phyloP scores from a whole-genome alignment of 1,140 invertebrate genomes.

The Gryllus bimaculatus region DNA sequence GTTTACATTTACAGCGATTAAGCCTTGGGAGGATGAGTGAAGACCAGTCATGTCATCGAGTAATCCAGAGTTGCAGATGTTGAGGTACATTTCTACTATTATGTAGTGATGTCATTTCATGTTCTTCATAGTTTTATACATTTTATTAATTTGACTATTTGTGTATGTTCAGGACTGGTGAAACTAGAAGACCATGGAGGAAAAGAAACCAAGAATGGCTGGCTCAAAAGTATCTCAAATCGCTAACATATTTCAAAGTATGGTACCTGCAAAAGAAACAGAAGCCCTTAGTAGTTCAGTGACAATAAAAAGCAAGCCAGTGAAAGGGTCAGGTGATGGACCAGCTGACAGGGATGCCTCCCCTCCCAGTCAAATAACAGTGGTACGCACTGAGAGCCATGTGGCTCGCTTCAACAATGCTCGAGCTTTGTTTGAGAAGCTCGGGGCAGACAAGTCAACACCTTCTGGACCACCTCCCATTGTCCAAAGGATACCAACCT shows the following conservation, averaged over 20 bases:
- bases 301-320: conserved; percentile 13
- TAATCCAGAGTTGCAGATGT: background rate
- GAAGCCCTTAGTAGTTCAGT: conserved; percentile 17
- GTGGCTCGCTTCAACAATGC: conserved; percentile 86
- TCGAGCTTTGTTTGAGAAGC: conserved; percentile 82
- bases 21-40: background rate
- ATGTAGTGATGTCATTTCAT: background rate
- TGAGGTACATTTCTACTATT: background rate
- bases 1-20: background rate
- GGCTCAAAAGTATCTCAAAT: conserved; percentile 84
- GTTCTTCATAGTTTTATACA: background rate
- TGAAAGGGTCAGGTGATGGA: conserved; percentile 16
- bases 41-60: background rate
- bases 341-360: conserved; percentile 14
- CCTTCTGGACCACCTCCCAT: background rate
- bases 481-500: background rate
- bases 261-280: conserved; percentile 27
- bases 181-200: conserved; percentile 44
- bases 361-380: conserved; percentile 47
- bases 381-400: conserved; percentile 80
- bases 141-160: background rate
- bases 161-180: background rate
- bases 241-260: conserved; percentile 72
- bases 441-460: conserved; percentile 58
- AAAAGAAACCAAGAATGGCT: conserved; percentile 49